Percentiles rank a stretch among this genome's conserved stretches.
Evolutionary conservation across 2,797 vertebrate genomes (phyloP).

Genomic region (Siniperca undulata): DNA sequence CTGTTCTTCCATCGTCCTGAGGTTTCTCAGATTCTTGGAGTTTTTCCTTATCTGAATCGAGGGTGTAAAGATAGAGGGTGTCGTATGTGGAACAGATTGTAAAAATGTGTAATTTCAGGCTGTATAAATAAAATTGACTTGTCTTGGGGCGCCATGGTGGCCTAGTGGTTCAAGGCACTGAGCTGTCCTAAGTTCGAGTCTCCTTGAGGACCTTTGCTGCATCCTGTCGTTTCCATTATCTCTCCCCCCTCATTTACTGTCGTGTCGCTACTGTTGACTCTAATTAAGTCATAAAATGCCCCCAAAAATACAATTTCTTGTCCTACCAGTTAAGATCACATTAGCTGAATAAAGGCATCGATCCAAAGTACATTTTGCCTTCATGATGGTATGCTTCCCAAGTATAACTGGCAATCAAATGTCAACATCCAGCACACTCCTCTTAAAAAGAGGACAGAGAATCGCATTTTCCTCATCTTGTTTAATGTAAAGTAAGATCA

Average conservation of each 20-base stretch:
- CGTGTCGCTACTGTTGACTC: not conserved
- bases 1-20: not conserved
- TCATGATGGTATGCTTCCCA: not conserved
- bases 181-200: not conserved
- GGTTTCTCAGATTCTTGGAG: not conserved
- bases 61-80: not conserved
- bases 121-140: not conserved
- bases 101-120: not conserved
- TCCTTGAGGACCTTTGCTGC: not conserved
- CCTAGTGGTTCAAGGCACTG: not conserved
- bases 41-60: not conserved
- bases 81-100: not conserved
- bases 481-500: no score
- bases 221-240: not conserved
- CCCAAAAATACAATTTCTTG: not conserved
- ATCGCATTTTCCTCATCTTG: no score
- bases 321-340: not conserved
- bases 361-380: conserved; percentile 4
- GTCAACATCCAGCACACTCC: not conserved
- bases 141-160: not conserved
- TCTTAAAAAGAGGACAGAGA: no score
- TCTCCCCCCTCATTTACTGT: not conserved
- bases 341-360: not conserved
- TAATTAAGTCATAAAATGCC: not conserved
- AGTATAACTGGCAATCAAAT: not conserved